These are phyloP conservation scores for Cavia aperea DNA, from an alignment of 2,113 vertebrate species.

Conservation along the genomic window DNA sequence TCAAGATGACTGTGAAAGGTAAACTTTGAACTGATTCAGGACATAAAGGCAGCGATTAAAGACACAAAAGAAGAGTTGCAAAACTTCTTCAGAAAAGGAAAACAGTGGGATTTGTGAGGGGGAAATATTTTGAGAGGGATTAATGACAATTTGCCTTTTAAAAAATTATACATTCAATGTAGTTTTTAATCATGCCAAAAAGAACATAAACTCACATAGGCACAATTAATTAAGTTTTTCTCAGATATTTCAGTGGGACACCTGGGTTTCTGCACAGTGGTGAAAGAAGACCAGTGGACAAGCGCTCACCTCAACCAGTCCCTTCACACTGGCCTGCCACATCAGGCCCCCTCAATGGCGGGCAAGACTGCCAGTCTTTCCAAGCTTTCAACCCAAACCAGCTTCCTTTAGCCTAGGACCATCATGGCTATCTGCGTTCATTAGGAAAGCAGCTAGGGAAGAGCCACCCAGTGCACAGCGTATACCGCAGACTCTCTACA, in stretches of 20 bases:
- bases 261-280: neutral
- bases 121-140: neutral
- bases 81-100: neutral
- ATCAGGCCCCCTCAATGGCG: neutral
- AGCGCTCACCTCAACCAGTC: fast-evolving
- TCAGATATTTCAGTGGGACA: neutral
- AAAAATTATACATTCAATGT: neutral
- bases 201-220: neutral
- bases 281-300: too few relatives aligned
- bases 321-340: too few relatives aligned
- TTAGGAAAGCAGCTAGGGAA: too few relatives aligned
- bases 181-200: neutral
- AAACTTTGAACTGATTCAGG: neutral
- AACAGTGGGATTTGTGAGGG: neutral
- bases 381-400: fast-evolving
- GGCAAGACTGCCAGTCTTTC: too few relatives aligned
- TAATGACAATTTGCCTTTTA: neutral
- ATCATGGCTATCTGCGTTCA: neutral
- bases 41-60: neutral
- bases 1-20: neutral
- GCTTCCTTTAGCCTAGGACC: too few relatives aligned
- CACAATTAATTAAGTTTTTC: neutral
- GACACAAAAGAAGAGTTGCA: neutral
- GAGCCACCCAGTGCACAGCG: neutral
- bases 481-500: too few relatives aligned